phyloP scores from a whole-genome alignment of 2,797 vertebrate species.

The Sarcoramphus papa region DNA sequence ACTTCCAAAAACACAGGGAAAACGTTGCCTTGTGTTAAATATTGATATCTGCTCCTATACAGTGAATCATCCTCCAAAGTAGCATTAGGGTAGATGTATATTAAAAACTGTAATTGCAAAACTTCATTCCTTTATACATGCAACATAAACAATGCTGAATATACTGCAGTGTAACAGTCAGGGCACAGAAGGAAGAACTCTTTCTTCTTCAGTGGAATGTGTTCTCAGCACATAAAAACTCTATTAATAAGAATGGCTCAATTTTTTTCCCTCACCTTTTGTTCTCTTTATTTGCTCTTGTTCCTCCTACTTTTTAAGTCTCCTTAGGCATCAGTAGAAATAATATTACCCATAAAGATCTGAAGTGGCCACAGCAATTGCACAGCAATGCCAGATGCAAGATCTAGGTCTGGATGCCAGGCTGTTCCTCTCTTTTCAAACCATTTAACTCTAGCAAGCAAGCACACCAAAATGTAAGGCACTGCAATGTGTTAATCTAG shows the following conservation, averaged over 20 bases:
- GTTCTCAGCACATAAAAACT: neutral
- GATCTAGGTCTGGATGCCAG: conserved; percentile 21
- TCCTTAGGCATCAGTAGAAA: neutral
- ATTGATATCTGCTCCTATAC: neutral
- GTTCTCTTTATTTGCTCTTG: neutral
- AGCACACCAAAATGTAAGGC: conserved; percentile 11
- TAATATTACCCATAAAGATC: neutral
- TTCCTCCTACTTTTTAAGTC: neutral
- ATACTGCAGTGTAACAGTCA: neutral
- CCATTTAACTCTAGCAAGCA: conserved; percentile 1
- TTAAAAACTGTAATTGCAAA: neutral
- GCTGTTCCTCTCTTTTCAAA: conserved; percentile 2
- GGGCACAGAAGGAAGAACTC: neutral
- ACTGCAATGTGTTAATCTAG: conserved; percentile 26
- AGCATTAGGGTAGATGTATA: neutral
- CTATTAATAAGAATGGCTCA: neutral
- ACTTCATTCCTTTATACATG: neutral
- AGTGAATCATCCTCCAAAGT: neutral
- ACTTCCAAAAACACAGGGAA: neutral
- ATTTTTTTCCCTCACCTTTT: neutral
- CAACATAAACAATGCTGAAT: neutral
- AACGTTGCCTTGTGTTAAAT: neutral
- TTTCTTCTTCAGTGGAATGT: neutral
- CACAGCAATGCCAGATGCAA: neutral
- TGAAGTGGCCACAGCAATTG: neutral